These are phyloP conservation scores for Arothron firmamentum DNA, from an alignment of 2,113 vertebrate species.

Conservation along the genomic window DNA sequence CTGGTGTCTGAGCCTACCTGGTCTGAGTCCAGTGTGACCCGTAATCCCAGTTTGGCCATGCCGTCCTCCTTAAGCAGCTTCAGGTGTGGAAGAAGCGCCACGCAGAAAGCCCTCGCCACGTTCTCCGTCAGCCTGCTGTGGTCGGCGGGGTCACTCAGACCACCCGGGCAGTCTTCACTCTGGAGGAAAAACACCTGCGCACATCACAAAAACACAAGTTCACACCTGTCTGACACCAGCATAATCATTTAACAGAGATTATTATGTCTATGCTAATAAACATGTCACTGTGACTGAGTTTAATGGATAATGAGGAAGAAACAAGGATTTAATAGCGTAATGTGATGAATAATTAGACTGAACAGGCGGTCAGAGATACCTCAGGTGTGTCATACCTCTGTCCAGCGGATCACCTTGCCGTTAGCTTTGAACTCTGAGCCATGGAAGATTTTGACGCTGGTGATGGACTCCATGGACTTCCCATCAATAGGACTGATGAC, in stretches of 20 bases:
- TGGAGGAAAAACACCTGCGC: constrained; percentile 93
- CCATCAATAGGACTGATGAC: constrained; percentile 95
- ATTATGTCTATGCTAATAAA: too few species aligned
- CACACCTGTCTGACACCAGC: too few species aligned
- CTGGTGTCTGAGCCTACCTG: constrained; percentile 85
- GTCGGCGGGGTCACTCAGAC: constrained; percentile 91
- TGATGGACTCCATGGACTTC: constrained; percentile 94
- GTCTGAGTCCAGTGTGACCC: constrained; percentile 91
- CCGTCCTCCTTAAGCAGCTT: constrained; percentile 96
- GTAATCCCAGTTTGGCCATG: constrained; percentile 91
- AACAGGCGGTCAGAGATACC: too few species aligned
- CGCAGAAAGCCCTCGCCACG: constrained; percentile 91
- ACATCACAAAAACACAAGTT: not conserved
- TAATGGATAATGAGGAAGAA: too few species aligned
- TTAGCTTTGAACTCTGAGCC: constrained; percentile 97
- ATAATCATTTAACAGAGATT: too few species aligned
- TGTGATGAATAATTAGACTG: too few species aligned
- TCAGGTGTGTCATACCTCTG: constrained; percentile 83
- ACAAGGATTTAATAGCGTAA: too few species aligned
- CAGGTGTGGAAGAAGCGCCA: constrained; percentile 91
- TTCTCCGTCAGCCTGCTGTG: constrained; percentile 95
- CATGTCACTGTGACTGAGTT: too few species aligned
- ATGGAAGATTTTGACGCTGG: constrained; percentile 97
- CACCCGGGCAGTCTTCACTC: constrained; percentile 87
- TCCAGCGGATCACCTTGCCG: constrained; percentile 97